Evolutionary conservation across 1,140 invertebrate genomes (phyloP).

Genomic region (Lordiphosa clarofinis): DNA sequence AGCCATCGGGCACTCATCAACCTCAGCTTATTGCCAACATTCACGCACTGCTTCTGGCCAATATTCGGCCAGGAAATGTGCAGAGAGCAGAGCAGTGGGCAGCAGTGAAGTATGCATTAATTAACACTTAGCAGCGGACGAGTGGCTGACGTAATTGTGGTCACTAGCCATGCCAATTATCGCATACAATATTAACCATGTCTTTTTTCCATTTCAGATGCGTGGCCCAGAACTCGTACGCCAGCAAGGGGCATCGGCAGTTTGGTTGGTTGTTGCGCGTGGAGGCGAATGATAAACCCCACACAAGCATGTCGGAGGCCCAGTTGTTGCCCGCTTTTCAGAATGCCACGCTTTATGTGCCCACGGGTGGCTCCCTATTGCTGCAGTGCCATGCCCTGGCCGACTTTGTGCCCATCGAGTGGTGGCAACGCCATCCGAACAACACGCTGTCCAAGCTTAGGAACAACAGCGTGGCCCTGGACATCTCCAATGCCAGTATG

Average conservation of each 20-base stretch:
- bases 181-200: constrained; percentile 43
- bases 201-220: constrained; percentile 66
- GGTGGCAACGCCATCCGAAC: constrained; percentile 52
- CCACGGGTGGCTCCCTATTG: constrained; percentile 45
- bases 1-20: constrained; percentile 12
- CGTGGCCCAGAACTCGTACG: constrained; percentile 62
- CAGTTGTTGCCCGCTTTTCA: constrained; percentile 66
- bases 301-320: constrained; percentile 18
- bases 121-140: constrained; percentile 56
- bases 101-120: constrained; percentile 48
- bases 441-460: constrained; percentile 43
- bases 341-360: constrained; percentile 61
- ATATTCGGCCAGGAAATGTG: constrained; percentile 6
- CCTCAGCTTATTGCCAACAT: constrained; percentile 1
- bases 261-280: constrained; percentile 57
- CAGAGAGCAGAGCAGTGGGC: constrained; percentile 1
- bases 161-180: constrained; percentile 54
- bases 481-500: constrained; percentile 46
- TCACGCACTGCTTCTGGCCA: constrained; percentile 24
- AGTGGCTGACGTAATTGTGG: constrained; percentile 46
- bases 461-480: constrained; percentile 61
- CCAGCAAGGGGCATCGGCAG: constrained; percentile 61
- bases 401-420: constrained; percentile 61
- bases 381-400: constrained; percentile 57
- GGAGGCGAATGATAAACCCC: constrained; percentile 25